A percentile compares a stretch with the other conserved stretches of the same genome.
Conservation (phyloP, 2,113 vertebrate genomes). For the Oryctolagus cuniculus region DNA sequence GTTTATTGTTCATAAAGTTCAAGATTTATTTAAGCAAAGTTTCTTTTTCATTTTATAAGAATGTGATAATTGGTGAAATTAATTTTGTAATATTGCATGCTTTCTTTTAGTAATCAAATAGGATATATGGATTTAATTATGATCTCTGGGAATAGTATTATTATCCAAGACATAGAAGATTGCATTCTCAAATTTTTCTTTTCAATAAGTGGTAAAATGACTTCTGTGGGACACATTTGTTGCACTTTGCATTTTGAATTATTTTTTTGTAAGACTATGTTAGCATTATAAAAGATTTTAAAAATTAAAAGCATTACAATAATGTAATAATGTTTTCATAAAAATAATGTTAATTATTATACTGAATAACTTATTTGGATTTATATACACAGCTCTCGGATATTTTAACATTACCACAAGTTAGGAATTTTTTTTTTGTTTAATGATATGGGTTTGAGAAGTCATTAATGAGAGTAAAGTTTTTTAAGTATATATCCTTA, state of each 20-base stretch:
- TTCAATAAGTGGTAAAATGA: not conserved
- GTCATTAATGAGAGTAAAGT: slow-evolving; percentile 32
- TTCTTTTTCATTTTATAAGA: not conserved
- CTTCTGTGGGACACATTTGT: not conserved
- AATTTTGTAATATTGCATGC: not conserved
- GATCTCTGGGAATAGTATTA: not conserved
- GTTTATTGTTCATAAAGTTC: slow-evolving; percentile 27
- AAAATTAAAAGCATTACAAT: not conserved
- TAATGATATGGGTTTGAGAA: slow-evolving; percentile 12
- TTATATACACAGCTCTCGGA: not conserved
- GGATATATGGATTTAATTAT: not conserved
- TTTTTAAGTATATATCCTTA: slow-evolving; percentile 21
- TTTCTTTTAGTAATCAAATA: slow-evolving; percentile 1
- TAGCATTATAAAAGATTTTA: not conserved
- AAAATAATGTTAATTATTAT: slow-evolving; percentile 37
- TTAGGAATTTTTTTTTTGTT: not conserved
- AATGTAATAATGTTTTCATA: not conserved
- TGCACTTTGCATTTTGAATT: slow-evolving; percentile 39
- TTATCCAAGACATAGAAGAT: not conserved
- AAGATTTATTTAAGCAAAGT: slow-evolving; percentile 20
- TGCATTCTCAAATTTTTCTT: slow-evolving; percentile 7
- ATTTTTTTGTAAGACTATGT: not conserved
- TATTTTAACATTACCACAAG: slow-evolving; percentile 57
- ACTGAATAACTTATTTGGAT: not conserved
- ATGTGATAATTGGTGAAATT: not conserved